Evolutionary conservation across 2,113 vertebrate species (phyloP), one percentile per base, ranked within the genome.

Genomic region (Climacteris rufus): DNA sequence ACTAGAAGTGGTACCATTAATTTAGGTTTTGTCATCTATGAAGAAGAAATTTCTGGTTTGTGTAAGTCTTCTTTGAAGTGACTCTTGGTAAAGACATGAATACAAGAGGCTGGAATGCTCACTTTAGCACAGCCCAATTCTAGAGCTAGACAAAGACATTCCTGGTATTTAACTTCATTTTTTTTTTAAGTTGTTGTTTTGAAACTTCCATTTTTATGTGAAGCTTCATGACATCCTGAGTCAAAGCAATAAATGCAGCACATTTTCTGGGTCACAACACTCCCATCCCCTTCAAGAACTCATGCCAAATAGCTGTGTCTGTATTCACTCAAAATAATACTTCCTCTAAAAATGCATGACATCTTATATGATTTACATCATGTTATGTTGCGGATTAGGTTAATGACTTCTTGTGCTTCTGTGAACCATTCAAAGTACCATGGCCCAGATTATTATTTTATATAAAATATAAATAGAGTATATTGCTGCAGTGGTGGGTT

Each of bases 261-360:
- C 85, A 96, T 97, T 96, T 97, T 96, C 96, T 96, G 96, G 92
- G 96, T 96, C 96, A 94, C 95, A 96, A 96, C 93, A 96, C 94
- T 96, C 92, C 93, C 94, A 96, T 96, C 56, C 88, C 92, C 96
- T 96, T 94, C 72, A 93, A 96, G 93, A 97, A 93, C 90, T 96
- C 94, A 90, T 94, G 96, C 94, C 96, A 96, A 97, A 96, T 78
- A 95, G 83, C 90, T 75, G 44, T 71, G 88, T 76, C 96, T 96
- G 93, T 84, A 94, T 90, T 96, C 96, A 96, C 93, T 97, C 96
- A 97, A 95, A 97, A 96, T 95, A 96, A 97, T 93, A 92, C 92
- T 95, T 94, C 88, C 92, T 92, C 76, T 92, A 68, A 94, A 96
- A 97, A 96, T 28, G 94, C 88, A 96, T 93, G 94, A 96, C 96